Evolutionary conservation across 2,113 vertebrate genomes (phyloP), one percentile per base, ranked within the genome.

Genomic region (Australoheros scitulus): DNA sequence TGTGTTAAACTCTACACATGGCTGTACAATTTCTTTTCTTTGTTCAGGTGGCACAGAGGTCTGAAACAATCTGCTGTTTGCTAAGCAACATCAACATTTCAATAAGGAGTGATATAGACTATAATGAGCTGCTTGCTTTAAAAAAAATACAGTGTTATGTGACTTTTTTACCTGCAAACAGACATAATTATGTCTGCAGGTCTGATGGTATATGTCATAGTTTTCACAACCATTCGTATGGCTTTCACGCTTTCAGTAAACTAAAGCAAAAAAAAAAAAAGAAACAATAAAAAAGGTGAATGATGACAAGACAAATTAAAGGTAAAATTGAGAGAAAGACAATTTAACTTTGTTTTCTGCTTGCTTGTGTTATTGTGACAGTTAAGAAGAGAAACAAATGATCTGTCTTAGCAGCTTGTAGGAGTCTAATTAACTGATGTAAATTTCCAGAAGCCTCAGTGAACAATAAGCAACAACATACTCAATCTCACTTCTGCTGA

Each of bases 161-260:
- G 38, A 32, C 63, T 65, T 43, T n/a, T 26, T 68, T 50, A 68
- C 41, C 8, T 9, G 26, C 41, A 68, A 18, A 50, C 5, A 68
- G 38, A 41, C 63, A 47, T 24, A 68, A 47, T 43, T 11, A 60
- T 81, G 41, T 61, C 52, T 80, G 61, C 47, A 59, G 38, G 36
- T 75, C 64, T 82, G 75, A 55, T 57, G 65, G 75, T 76, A 80
- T 24, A 47, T 74, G 60, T 80, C 59, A 77, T 22, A 74, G 2
- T 60, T 81, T 72, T 59, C 57, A 20, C 36, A 64, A 61, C 63
- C 34, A 1, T 38, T 59, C 24, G 29, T 76, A 20, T 29, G 22
- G 14, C 60, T 24, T 20, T 36, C 32, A 15, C 9, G 26, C 55
- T 60, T 14, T 64, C 20, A 58, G 24, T 68, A 61, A 7, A 58